Evolutionary conservation across 2,113 vertebrate species (phyloP), one percentile per base, ranked within the genome.

Genomic region (Ceyx melanurus): DNA sequence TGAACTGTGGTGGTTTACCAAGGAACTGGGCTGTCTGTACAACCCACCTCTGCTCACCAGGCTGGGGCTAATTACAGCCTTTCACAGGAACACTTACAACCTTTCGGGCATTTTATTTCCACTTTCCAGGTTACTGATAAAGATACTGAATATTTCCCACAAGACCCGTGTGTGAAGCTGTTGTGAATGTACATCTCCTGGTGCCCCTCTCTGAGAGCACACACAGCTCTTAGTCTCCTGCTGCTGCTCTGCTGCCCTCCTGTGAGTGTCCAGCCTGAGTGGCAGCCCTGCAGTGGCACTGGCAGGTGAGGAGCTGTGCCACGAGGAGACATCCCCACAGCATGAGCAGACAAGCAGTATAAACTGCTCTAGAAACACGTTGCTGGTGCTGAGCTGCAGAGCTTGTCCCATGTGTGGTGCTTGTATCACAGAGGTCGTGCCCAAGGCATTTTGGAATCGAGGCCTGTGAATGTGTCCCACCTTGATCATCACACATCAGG

Each of bases 71-170:
- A 33, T 29, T 35, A 42, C 29, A 64, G 22, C 25, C 28, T 54
- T 93, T 54, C 29, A 19, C 17, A 73, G 33, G 35, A 87, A 57
- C 3, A 22, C 2, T 13, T 26, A 20, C 48, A 11, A 53, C 33
- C 8, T 54, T 67, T 46, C 20, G 6, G 16, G 8, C 48, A 21
- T 33, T 50, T 66, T 72, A 37, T 87, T 73, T 61, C 26, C 23
- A 25, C 64, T 72, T 65, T 70, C 50, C 22, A 73, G 15, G 15
- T 72, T 68, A 48, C 53, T 91, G 17, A 13, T 57, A n/a, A 14
- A 68, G 45, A 9, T 60, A 29, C 3, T 35, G 35, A 72, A 67
- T 26, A 6, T 0, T 0, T 0, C 16, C 43, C 2, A 2, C 2
- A 8, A 81, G 26, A 51, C 1, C 0, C 10, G 16, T 26, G 12